phyloP scores from a whole-genome alignment of 2,797 vertebrate species.

The Syngnathus rostellatus region DNA sequence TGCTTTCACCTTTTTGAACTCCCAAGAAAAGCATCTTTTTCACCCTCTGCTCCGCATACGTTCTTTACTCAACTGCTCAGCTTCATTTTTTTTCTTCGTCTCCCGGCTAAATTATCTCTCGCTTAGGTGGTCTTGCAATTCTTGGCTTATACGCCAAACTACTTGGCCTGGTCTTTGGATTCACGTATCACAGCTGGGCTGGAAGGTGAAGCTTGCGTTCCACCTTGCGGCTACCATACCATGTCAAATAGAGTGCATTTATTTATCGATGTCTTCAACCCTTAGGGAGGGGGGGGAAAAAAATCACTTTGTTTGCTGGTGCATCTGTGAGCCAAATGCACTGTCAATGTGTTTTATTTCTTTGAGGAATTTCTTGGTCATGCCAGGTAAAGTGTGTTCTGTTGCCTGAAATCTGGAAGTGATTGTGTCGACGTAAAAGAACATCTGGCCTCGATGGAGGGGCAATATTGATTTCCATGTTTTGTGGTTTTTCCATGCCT shows the following conservation, averaged over 20 bases:
- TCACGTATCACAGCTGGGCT: conserved; percentile 20
- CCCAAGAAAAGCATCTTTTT: conserved; percentile 50
- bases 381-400: conserved; percentile 31
- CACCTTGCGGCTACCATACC: conserved; percentile 11
- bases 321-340: conserved; percentile 1
- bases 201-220: neutral
- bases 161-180: conserved; percentile 6
- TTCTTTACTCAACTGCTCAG: conserved; percentile 46
- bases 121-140: conserved; percentile 27
- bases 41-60: conserved; percentile 44
- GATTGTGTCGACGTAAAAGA: conserved; percentile 17
- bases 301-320: conserved; percentile 26
- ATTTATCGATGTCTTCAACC: conserved; percentile 15
- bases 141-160: neutral
- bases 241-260: conserved; percentile 23
- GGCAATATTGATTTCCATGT: conserved; percentile 37
- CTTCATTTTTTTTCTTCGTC: conserved; percentile 43
- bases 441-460: conserved; percentile 12
- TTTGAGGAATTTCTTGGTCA: conserved; percentile 20
- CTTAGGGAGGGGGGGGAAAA: conserved; percentile 10
- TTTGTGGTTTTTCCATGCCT: conserved; percentile 20
- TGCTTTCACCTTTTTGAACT: conserved; percentile 37
- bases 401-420: conserved; percentile 31
- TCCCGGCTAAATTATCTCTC: conserved; percentile 22
- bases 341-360: conserved; percentile 20